Base-by-base conservation (phyloP, 1,140 invertebrate species). In the Globodera ellingtonae region DNA sequence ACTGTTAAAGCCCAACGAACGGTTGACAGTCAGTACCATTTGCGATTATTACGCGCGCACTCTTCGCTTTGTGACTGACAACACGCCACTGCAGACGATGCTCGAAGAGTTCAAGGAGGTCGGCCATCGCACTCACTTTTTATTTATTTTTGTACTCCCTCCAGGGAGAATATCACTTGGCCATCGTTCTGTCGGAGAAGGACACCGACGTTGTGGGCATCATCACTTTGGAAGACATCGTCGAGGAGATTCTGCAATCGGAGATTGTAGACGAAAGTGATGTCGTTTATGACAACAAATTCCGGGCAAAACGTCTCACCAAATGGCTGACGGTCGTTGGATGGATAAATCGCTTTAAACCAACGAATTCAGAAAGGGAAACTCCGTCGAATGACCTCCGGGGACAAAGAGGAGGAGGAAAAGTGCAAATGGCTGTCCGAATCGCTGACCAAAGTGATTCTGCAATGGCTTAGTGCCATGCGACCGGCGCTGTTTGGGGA, bases 101-200 rank as follows among this genome's bases (percentile, higher is more conserved):
- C 94, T 99, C 85, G 95, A 95, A 89, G 95, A 98, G 89, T 98
- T 99, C 86, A 97, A 97, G 91, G 94, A 95, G 91, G 94, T 86
- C 62, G n/a, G 8, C 56, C 70, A 71, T 71, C 70, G 46, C 10
- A 47, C 13, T 18, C 50, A 47, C 18, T 71, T 52, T 47, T 7
- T 47, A 15, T 5, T 71, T 6, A 71, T 24, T 0, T n/a, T 24
- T 24, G 24, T 24, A 71, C 8, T 71, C 13, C 15, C 69, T 13
- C 24, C 56, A 88, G 83, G 87, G 87, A 13, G 85, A 88, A 21
- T 88, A 88, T 84, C 87, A 88, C 73, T 79, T 88, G 67, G 88
- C 87, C 1, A 79, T 88, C 47, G 86, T 89, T 10, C 59, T 71
- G 9, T 65, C 21, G 70, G 48, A 62, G 9, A 72, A 70, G 21